Conservation (phyloP, 2,113 vertebrate genomes). For the Sardina pilchardus region DNA sequence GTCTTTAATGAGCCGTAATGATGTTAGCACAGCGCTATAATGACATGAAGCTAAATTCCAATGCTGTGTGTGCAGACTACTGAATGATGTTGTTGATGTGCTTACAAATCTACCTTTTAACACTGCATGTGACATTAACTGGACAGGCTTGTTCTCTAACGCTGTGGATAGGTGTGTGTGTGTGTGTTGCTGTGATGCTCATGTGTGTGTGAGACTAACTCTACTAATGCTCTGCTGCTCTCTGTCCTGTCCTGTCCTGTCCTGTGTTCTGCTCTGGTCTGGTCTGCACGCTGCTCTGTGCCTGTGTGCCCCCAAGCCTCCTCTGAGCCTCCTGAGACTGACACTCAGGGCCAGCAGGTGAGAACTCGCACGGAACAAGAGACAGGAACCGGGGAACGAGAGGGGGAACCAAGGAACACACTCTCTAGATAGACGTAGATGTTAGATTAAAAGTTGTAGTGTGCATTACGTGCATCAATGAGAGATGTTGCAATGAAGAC, state of each 20-base stretch:
- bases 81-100: neutral
- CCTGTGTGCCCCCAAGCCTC: conserved; percentile 67
- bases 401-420: conserved; percentile 27
- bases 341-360: conserved; percentile 79
- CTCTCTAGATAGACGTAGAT: too few relatives aligned
- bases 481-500: too few relatives aligned
- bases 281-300: conserved; percentile 60
- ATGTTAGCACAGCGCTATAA: neutral
- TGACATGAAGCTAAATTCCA: neutral
- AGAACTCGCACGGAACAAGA: conserved; percentile 50
- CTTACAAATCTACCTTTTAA: neutral
- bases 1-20: neutral
- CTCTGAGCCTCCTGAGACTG: conserved; percentile 80
- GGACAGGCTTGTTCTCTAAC: neutral
- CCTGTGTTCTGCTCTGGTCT: neutral
- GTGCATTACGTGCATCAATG: neutral
- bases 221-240: conserved; percentile 55
- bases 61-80: neutral
- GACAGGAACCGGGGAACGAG: conserved; percentile 34
- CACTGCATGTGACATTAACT: conserved; percentile 3
- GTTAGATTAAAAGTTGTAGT: neutral
- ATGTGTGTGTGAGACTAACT: conserved; percentile 41
- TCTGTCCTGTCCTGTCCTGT: conserved; percentile 56
- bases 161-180: neutral
- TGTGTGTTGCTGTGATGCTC: neutral